Evolutionary conservation across 2,797 vertebrate genomes (phyloP).

Genomic region (Sebastes oblongus): DNA sequence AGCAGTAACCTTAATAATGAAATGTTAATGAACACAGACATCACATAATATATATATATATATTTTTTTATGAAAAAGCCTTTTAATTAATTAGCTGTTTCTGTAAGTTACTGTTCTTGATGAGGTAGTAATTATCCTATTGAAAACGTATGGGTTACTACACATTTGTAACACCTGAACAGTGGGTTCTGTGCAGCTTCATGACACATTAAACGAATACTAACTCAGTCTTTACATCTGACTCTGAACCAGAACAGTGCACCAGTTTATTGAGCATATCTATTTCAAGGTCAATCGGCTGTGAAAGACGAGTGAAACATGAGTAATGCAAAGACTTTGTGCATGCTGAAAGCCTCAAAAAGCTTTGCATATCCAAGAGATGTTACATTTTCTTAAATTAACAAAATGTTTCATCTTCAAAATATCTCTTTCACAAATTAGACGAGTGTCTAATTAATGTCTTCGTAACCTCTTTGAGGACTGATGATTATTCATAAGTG

Average conservation of each 20-base stretch:
- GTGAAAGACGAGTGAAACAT: not conserved
- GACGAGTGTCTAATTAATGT: not conserved
- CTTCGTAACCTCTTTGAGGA: not conserved
- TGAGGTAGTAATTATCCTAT: constrained; percentile 42
- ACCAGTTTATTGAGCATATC: not conserved
- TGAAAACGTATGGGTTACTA: not conserved
- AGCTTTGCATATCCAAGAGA: not conserved
- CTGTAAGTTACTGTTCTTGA: not conserved
- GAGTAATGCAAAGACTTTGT: not conserved
- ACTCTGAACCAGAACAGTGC: not conserved
- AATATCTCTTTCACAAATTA: not conserved
- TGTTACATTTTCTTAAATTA: not conserved
- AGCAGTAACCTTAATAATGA: not conserved
- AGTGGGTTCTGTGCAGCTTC: not conserved
- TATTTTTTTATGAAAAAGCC: not conserved
- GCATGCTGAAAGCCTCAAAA: not conserved
- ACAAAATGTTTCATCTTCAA: not conserved
- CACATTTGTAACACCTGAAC: not conserved
- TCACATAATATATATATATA: not conserved
- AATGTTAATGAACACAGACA: not conserved
- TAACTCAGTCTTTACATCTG: not conserved
- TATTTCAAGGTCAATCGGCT: not conserved
- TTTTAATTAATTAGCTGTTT: not conserved
- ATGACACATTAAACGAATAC: not conserved
- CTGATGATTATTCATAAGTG: not conserved